Evolutionary conservation across 2,888 invertebrate species (phyloP).

Genomic region (Epistrophe grossulariae): DNA sequence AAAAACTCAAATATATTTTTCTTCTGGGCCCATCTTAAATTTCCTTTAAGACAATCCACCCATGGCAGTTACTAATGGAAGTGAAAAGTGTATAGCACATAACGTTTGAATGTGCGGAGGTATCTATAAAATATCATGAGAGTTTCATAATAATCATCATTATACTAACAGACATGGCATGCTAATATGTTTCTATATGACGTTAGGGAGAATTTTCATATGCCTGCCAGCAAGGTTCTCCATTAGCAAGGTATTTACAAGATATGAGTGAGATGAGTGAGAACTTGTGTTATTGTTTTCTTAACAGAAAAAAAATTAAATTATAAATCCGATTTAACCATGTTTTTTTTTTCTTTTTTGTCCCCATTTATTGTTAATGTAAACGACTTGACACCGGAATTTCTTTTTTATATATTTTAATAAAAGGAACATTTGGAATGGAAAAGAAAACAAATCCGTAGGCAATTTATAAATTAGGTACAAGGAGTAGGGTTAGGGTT

Average conservation of each 20-base stretch:
- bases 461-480: not conserved
- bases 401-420: not conserved
- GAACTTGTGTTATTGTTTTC: conserved; percentile 28
- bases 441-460: not conserved
- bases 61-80: conserved; percentile 48
- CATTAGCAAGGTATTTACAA: conserved; percentile 23
- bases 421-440: not conserved
- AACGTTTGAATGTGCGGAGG: conserved; percentile 30
- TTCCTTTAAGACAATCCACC: not conserved
- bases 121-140: conserved; percentile 14
- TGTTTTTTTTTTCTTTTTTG: not conserved
- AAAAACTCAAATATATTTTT: too few relatives aligned
- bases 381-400: conserved; percentile 18
- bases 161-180: not conserved
- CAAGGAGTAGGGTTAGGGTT: too few relatives aligned
- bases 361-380: not conserved
- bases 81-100: conserved; percentile 47
- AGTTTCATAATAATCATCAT: conserved; percentile 30
- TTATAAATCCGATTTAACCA: not conserved
- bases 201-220: conserved; percentile 22
- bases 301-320: not conserved
- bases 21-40: too few relatives aligned
- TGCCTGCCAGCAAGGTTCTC: not conserved
- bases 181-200: conserved; percentile 9
- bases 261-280: not conserved